Evolutionary conservation across 2,113 vertebrate genomes (phyloP), one percentile per base, ranked within the genome.

Genomic region (Sphaerodactylus townsendi): DNA sequence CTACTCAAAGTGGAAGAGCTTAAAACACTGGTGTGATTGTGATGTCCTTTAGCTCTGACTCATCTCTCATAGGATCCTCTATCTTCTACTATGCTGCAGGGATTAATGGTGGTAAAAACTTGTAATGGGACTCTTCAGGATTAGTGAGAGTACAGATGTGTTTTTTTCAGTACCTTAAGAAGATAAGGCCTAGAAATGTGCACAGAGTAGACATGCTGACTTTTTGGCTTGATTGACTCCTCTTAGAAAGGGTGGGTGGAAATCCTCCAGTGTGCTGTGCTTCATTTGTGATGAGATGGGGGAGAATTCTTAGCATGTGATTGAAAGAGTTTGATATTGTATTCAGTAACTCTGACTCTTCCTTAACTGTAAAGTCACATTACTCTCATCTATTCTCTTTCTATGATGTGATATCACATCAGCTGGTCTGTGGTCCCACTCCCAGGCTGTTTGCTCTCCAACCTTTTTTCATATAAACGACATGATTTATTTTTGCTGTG

Each of bases 81-180:
- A 70, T 86, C 82, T 87, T 82, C 74, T 46, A 10, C 77, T 69
- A 11, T 15, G 82, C 84, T 79, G 65, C 35, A 86, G 79, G 71
- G 85, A 87, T 84, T 88, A 85, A 84, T 74, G 69, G 50, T 79
- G 79, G 30, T 76, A 83, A 88, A 92, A 89, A 44, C 35, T 73
- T 82, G 37, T 91, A 89, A 86, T 88, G 84, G 64, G 23, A 53
- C 68, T 85, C 56, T 76, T 79, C 69, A 72, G 77, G 59, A 90
- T 91, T 85, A 79, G n/a, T 65, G 48, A 62, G 41, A 84, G 64
- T 82, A 86, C 70, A 86, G 86, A 79, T 66, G n/a, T 46, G 53
- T 37, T 88, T 90, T 78, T 41, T 2, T 44, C 78, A 69, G n/a
- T 66, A 90, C 83, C 39, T 69, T 79, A 70, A 79, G 35, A 64